Conservation (phyloP, 2,888 invertebrate species). For the Hipparchia semele region DNA sequence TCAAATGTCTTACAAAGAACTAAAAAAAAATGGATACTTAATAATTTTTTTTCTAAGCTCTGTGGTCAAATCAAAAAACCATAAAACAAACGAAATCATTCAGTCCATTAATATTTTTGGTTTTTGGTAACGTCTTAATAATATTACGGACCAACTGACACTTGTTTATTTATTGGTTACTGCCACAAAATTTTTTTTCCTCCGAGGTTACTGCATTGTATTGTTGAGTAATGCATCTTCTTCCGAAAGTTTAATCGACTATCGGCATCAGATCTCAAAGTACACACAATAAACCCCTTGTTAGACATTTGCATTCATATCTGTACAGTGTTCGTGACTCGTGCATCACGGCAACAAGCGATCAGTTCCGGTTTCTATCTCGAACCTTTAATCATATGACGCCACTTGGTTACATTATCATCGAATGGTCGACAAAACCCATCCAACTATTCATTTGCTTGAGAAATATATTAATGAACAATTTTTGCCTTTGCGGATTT, state of each 20-base stretch:
- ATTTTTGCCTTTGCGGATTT: too few species aligned
- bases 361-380: slow-evolving; percentile 21
- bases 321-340: slow-evolving; percentile 20
- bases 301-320: slow-evolving; percentile 10
- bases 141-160: too few species aligned
- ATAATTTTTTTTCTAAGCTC: too few species aligned
- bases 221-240: background rate
- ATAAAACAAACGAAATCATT: too few species aligned
- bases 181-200: too few species aligned
- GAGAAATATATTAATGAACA: background rate
- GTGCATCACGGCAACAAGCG: slow-evolving; percentile 12
- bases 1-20: too few species aligned
- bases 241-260: slow-evolving; percentile 4
- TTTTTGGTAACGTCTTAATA: too few species aligned
- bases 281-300: slow-evolving; percentile 1
- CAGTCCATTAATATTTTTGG: too few species aligned
- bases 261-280: slow-evolving; percentile 1
- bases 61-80: too few species aligned
- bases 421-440: background rate
- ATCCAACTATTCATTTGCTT: slow-evolving; percentile 3
- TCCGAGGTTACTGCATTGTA: too few species aligned
- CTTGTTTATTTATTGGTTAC: too few species aligned
- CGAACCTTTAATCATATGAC: slow-evolving; percentile 21
- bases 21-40: too few species aligned
- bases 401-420: slow-evolving; percentile 13